Base-by-base conservation (phyloP, 1,140 invertebrate genomes). In the Papilio dardanus region DNA sequence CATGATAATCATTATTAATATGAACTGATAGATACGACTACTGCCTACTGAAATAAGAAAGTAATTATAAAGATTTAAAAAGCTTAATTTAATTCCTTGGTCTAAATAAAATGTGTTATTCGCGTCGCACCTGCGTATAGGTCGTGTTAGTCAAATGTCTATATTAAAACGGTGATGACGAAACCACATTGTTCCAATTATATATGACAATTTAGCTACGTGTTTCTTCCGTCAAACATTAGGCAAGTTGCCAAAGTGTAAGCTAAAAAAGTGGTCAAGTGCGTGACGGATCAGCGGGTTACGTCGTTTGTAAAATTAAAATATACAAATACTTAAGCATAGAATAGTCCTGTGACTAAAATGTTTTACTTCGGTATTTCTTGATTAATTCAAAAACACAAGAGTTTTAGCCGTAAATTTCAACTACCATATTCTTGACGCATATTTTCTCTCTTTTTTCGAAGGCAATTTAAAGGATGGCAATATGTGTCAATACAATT, bases 171-270 rank as follows among this genome's bases (percentile, higher is more conserved):
- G 65, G 37, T 35, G 30, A 58, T 79, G 74, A 79, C 66, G 68
- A 81, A 77, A 81, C 66, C 73, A 73, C 30, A 83, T 84, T 79
- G 80, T 83, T 84, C 79, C 81, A 83, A 82, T 83, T 84, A 82
- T 79, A 78, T 76, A 76, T 74, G 79, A 75, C 80, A 77, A 86
- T 82, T 83, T 83, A 77, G 78, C 75, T 67, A 76, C 67, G 75
- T 75, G 81, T 80, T 81, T 81, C 84, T 85, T 88, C 85, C 86
- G 85, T 85, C 85, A 88, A 86, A 86, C 77, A 77, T 71, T 81
- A 83, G 88, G 87, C 79, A 50, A 24, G 16, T 21, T 84, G 86
- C 84, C 85, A 87, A 82, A 69, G 37, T 68, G 76, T 79, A 77
- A 76, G 74, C 77, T 78, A 75, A 75, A 78, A 79, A 85, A 85